Base-by-base conservation (phyloP, 2,888 invertebrate species). In the Dilophus febrilis region DNA sequence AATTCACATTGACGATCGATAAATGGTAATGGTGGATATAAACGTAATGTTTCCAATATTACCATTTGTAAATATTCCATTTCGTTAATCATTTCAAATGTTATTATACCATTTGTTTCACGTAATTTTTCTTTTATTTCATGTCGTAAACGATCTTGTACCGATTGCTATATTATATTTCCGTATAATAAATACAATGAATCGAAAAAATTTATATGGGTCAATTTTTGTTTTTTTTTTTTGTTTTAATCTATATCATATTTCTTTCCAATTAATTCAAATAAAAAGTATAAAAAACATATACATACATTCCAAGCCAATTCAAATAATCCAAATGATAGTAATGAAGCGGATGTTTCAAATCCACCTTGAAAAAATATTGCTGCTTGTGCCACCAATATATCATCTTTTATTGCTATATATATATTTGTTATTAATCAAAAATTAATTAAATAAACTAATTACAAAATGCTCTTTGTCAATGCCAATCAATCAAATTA, bases 21-120 rank as follows among this genome's bases (percentile, higher is more conserved):
- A 41, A 59, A 56, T 3, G 64, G 59, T 6, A 61, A 35, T 1
- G 57, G 51, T 1, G 64, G 63, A 49, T 64, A 64, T 35, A 61
- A 44, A 2, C 63, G 52, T 29, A 63, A 44, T 8, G 54, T 53
- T 44, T 64, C 63, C 28, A 18, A 6, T 6, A 22, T 22, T 53
- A 58, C 63, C 61, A 60, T 63, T 40, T 66, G 61, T 47, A 68
- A 50, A 45, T 65, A 67, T 22, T 55, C 51, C 57, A 68, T 51
- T 6, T 60, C 56, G 2, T 55, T 53, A 8, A 68, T 49, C 14
- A 59, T 45, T 16, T 63, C 51, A 38, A 64, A 62, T 2, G 58
- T 63, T 0, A 67, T 44, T 33, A 6, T 8, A 0, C 63, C 63
- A 0, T 52, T 53, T 39, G 57, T 53, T n/a, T 51, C 49, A 4